Evolutionary conservation across 2,113 vertebrate species (phyloP), one percentile per base, ranked within the genome.

Genomic region (Aix galericulata): DNA sequence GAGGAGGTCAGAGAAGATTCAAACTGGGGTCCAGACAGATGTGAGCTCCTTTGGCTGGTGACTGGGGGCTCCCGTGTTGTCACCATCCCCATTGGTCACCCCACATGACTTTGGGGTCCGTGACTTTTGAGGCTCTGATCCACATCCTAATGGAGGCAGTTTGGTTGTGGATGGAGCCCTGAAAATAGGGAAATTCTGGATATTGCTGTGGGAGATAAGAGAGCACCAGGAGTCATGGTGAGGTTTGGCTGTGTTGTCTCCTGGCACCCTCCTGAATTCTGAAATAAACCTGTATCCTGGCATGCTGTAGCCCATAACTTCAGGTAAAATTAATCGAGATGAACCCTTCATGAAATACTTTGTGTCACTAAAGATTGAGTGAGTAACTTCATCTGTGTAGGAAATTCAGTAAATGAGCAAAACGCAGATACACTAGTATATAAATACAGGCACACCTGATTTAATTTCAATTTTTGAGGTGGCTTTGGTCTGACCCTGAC

Each of bases 91-190:
- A 40, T 40, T 21, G 20, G 8, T 73, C 40, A 25, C 20, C 58
- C 36, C 17, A 26, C 2, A 0, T n/a, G 38, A 12, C 27, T 36
- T 53, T 48, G 34, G 53, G 34, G 6, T 34, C 1, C 2, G 20
- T 60, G 58, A 32, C 2, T 16, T 50, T 29, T 40, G 38, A 75
- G 21, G 11, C 20, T 89, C 16, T 82, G 29, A 82, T 84, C 31
- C 31, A 31, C 36, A 32, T 40, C 5, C 23, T 27, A 31, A 3
- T 2, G 5, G 10, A 84, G 13, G 34, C 26, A 6, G 13, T 89
- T 48, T 73, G 13, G 14, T 82, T 38, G 91, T 77, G 31, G 31
- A 62, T 18, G 15, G 36, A 89, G 8, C 11, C n/a, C 12, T 52
- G 55, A 74, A 95, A 94, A 52, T 3, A 3, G 14, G 40, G n/a